Base-by-base conservation (phyloP, 2,113 vertebrate species). In the Nannobrachium achirus region DNA sequence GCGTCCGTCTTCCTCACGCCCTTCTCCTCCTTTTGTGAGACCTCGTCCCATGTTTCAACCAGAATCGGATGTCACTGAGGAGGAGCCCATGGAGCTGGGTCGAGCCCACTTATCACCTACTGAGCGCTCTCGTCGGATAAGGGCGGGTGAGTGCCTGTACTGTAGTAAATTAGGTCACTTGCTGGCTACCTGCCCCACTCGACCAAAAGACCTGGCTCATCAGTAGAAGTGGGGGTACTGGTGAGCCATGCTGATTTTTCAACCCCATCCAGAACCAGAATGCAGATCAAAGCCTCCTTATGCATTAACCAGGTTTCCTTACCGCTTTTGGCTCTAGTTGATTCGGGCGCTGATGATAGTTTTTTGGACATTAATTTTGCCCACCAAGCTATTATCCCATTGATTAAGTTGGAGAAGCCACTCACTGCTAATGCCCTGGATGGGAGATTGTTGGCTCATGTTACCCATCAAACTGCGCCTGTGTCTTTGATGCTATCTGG, bases 11-110 rank as follows among this genome's bases (percentile, higher is more conserved):
- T n/a, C n/a, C n/a, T n/a, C n/a, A n/a, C n/a, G n/a, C n/a, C n/a
- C n/a, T n/a, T n/a, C n/a, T n/a, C n/a, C n/a, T n/a, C n/a, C n/a
- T n/a, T n/a, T n/a, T n/a, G n/a, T n/a, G n/a, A n/a, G n/a, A n/a
- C n/a, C n/a, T n/a, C n/a, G n/a, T n/a, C n/a, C n/a, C n/a, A n/a
- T n/a, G n/a, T n/a, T n/a, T n/a, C n/a, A n/a, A n/a, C n/a, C n/a
- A n/a, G n/a, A n/a, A n/a, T n/a, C n/a, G n/a, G n/a, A n/a, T n/a
- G n/a, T n/a, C n/a, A n/a, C n/a, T n/a, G n/a, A n/a, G n/a, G 7
- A 53, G 51, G 51, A 53, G 19, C 51, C 51, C 51, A 53, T 53
- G 51, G n/a, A n/a, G n/a, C n/a, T n/a, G n/a, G n/a, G n/a, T n/a
- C n/a, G n/a, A n/a, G n/a, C n/a, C 51, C 16, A 11, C 11, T 16